Evolutionary conservation across 1,140 invertebrate genomes (phyloP).

Genomic region (Drosophila kanapiae): DNA sequence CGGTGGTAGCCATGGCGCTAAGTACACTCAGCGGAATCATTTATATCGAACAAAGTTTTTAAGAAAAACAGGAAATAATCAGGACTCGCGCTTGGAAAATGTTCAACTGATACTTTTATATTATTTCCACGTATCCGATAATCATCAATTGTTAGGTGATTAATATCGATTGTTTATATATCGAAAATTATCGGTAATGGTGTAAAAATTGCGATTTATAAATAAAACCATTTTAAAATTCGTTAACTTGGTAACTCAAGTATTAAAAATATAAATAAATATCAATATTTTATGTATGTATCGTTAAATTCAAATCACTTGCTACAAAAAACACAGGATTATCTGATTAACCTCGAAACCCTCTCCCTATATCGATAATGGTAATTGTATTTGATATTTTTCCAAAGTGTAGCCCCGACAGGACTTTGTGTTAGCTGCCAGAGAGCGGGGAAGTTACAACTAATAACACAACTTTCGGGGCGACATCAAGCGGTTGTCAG

Average conservation of each 20-base stretch:
- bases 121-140: background rate
- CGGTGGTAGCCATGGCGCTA: constrained; percentile 7
- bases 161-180: background rate
- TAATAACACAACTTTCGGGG: constrained; percentile 68
- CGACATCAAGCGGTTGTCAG: constrained; percentile 24
- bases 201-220: too few relatives aligned
- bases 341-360: background rate
- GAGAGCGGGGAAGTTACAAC: constrained; percentile 45
- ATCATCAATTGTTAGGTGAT: too few relatives aligned
- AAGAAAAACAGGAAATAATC: too few relatives aligned
- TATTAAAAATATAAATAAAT: too few relatives aligned
- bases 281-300: too few relatives aligned
- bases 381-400: background rate
- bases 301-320: too few relatives aligned
- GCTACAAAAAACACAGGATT: background rate
- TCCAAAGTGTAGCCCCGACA: background rate
- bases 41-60: too few relatives aligned
- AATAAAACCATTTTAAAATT: too few relatives aligned
- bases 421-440: constrained; percentile 52
- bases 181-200: background rate
- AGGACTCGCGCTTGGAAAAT: too few relatives aligned
- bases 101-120: background rate
- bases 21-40: background rate
- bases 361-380: background rate
- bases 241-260: too few relatives aligned